Evolutionary conservation across 2,113 vertebrate species (phyloP), one percentile per base, ranked within the genome.

Genomic region (Thunnus maccoyii): DNA sequence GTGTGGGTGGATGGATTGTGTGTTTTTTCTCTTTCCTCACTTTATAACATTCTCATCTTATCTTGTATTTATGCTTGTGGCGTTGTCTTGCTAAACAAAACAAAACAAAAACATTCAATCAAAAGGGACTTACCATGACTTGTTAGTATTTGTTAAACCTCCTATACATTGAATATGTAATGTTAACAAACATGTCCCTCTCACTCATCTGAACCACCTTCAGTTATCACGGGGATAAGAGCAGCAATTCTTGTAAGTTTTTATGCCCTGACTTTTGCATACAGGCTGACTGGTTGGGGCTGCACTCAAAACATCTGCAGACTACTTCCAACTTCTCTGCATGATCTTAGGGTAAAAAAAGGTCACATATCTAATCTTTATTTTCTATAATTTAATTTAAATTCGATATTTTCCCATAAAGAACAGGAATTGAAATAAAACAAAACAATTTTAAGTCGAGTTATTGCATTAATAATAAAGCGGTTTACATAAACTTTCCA

Each of bases 151-250:
- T 32, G 57, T 60, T 5, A 57, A 57, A 57, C 12, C 11, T 4
- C 12, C 2, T n/a, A n/a, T 22, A 5, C 2, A 17, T 1, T 57
- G 5, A 56, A 9, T 58, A 58, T 58, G 15, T 17, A 76, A 79
- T 52, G 60, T 15, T 64, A 64, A 74, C 64, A n/a, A 57, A 60
- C 74, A 36, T 76, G 7, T 41, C 8, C 9, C 36, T 6, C 36
- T 41, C 36, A 9, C 56, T 52, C 56, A 20, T 20, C 27, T 17
- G 13, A 1, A 22, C 22, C 22, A 1, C 48, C n/a, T 27, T 60
- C 65, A 71, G 52, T 32, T 84, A 18, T 70, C 71, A 14, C 20
- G 3, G 63, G 41, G 55, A 44, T 73, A 13, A 78, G 46, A 63
- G 50, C 63, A 50, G 27, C 69, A 44, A 16, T 2, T 15, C 14